These are phyloP conservation scores for Pogonomyrmex barbatus DNA, from an alignment of 1,140 invertebrate species.

Conservation along the genomic window DNA sequence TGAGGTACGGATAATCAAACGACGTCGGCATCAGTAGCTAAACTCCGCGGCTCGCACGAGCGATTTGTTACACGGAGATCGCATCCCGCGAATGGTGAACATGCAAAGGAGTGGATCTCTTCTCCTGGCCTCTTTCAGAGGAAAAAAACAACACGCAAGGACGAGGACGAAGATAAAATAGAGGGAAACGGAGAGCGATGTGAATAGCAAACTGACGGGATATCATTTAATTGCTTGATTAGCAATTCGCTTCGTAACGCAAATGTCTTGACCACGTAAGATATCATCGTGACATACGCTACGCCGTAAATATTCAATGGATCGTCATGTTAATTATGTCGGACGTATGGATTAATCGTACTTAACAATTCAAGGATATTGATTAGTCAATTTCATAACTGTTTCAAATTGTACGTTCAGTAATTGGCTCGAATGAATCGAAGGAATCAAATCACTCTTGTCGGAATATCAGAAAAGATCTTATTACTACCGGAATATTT, in stretches of 20 bases:
- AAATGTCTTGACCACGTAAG: conserved; percentile 49
- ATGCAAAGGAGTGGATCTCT: conserved; percentile 3
- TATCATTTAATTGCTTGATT: conserved; percentile 72
- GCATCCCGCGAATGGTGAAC: neutral
- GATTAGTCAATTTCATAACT: conserved; percentile 25
- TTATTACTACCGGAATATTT: conserved; percentile 28
- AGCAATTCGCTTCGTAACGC: conserved; percentile 72
- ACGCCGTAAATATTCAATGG: conserved; percentile 67
- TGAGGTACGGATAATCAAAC: conserved; percentile 57
- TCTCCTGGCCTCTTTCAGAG: conserved; percentile 28
- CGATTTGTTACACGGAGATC: conserved; percentile 24
- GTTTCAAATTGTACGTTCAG: neutral
- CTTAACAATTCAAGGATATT: conserved; percentile 1
- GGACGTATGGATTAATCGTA: neutral
- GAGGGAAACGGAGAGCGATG: conserved; percentile 24
- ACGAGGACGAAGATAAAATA: conserved; percentile 31
- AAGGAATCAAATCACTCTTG: conserved; percentile 1
- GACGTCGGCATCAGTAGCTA: conserved; percentile 9
- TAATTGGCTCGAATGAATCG: conserved; percentile 34
- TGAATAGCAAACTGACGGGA: conserved; percentile 49
- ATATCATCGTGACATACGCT: conserved; percentile 50
- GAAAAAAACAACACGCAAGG: conserved; percentile 27
- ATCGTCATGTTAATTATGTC: conserved; percentile 42
- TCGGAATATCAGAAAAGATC: conserved; percentile 6
- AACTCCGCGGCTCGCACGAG: neutral